Conservation (phyloP, 2,888 invertebrate species). For the Cabera pusaria region DNA sequence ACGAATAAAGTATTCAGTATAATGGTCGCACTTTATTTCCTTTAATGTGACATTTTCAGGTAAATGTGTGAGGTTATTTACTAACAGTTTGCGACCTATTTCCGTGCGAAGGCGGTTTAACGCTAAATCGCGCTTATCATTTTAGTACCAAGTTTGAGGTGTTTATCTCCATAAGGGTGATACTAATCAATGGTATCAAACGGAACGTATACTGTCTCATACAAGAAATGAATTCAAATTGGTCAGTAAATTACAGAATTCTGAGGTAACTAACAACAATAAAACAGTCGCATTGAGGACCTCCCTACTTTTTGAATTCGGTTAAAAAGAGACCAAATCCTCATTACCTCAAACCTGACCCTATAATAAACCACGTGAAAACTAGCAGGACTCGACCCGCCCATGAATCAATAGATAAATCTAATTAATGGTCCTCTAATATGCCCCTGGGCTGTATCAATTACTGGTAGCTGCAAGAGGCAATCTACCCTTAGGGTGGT, state of each 20-base stretch:
- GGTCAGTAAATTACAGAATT: no score
- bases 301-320: no score
- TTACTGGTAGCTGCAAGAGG: slow-evolving; percentile 61
- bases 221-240: no score
- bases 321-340: no score
- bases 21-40: neutral
- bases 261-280: no score
- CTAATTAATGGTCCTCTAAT: slow-evolving; percentile 42
- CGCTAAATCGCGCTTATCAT: no score
- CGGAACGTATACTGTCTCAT: no score
- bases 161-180: no score
- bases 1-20: slow-evolving; percentile 4
- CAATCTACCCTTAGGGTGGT: slow-evolving; percentile 57
- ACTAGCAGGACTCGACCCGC: slow-evolving; percentile 20
- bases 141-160: no score
- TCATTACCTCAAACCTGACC: no score
- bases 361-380: slow-evolving; percentile 12
- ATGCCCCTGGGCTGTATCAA: slow-evolving; percentile 69
- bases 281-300: no score
- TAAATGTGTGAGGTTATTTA: slow-evolving; percentile 4
- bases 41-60: slow-evolving; percentile 14
- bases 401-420: slow-evolving; percentile 35
- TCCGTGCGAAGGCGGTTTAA: neutral
- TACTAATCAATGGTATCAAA: no score
- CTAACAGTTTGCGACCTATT: neutral